These are phyloP conservation scores for Cotesia congregata DNA, from an alignment of 2,888 invertebrate species.

Conservation along the genomic window DNA sequence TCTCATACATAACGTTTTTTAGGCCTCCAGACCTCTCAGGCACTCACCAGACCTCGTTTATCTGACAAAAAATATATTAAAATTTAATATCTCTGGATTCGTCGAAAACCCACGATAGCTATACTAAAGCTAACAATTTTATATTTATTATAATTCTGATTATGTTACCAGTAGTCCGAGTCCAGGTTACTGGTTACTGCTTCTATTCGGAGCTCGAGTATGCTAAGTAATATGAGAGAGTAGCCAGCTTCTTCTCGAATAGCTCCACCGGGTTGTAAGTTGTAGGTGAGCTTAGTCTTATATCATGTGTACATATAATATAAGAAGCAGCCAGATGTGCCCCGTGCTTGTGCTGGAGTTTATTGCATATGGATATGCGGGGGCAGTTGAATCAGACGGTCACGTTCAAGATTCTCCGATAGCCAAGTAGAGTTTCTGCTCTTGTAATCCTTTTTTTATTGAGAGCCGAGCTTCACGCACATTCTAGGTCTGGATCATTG, in stretches of 20 bases:
- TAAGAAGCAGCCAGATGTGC: slow-evolving; percentile 30
- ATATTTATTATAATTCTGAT: slow-evolving; percentile 18
- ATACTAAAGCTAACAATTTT: background rate
- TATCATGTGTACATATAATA: slow-evolving; percentile 29
- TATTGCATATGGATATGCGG: slow-evolving; percentile 42
- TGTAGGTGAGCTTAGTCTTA: slow-evolving; percentile 24
- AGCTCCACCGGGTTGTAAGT: background rate
- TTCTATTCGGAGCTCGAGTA: background rate
- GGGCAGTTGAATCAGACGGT: slow-evolving; percentile 46
- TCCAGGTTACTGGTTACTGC: slow-evolving; percentile 27
- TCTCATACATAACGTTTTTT: slow-evolving; percentile 1
- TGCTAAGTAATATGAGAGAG: slow-evolving; percentile 1
- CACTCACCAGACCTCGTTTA: background rate
- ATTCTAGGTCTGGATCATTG: background rate
- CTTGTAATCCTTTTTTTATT: slow-evolving; percentile 2
- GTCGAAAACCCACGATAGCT: background rate
- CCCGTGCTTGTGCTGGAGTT: slow-evolving; percentile 25
- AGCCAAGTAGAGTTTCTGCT: slow-evolving; percentile 23
- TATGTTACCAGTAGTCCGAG: slow-evolving; percentile 21
- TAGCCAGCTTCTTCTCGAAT: background rate
- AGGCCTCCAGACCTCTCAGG: too few relatives aligned
- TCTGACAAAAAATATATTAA: slow-evolving; percentile 13
- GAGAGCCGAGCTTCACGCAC: background rate
- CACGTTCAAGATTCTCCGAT: slow-evolving; percentile 45
- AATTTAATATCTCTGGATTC: slow-evolving; percentile 1